Evolutionary conservation across 2,888 invertebrate species (phyloP).

Genomic region (Habrosyne pyritoides): DNA sequence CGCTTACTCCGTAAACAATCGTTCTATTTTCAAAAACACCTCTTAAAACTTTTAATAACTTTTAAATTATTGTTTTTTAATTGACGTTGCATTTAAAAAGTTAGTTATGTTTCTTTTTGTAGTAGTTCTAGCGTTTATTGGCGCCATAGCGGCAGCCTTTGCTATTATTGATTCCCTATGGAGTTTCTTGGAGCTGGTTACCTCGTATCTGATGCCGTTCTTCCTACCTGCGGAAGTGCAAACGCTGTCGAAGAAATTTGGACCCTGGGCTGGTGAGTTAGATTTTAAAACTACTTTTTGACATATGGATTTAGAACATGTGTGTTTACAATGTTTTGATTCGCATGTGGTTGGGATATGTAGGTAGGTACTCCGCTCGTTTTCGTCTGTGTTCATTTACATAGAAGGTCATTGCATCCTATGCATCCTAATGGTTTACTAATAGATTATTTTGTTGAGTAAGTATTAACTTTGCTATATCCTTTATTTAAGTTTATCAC

Average conservation of each 20-base stretch:
- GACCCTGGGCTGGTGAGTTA: slow-evolving; percentile 93
- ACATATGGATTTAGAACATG: background rate
- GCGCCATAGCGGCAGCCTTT: slow-evolving; percentile 74
- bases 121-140: slow-evolving; percentile 72
- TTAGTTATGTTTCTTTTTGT: slow-evolving; percentile 35
- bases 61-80: background rate
- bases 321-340: no score
- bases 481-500: no score
- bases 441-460: no score
- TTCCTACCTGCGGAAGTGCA: slow-evolving; percentile 86
- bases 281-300: background rate
- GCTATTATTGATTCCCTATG: slow-evolving; percentile 84
- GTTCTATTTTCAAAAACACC: slow-evolving; percentile 24
- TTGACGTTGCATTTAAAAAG: background rate
- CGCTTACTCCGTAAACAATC: slow-evolving; percentile 10
- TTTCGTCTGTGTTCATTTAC: background rate
- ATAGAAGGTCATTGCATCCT: background rate
- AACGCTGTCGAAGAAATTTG: slow-evolving; percentile 86
- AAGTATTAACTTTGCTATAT: no score
- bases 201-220: slow-evolving; percentile 86
- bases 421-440: background rate
- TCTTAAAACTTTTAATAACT: slow-evolving; percentile 9
- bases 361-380: no score
- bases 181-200: slow-evolving; percentile 83
- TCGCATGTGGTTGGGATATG: background rate